Base-by-base conservation (phyloP, 2,113 vertebrate genomes). In the Ameiurus melas region DNA sequence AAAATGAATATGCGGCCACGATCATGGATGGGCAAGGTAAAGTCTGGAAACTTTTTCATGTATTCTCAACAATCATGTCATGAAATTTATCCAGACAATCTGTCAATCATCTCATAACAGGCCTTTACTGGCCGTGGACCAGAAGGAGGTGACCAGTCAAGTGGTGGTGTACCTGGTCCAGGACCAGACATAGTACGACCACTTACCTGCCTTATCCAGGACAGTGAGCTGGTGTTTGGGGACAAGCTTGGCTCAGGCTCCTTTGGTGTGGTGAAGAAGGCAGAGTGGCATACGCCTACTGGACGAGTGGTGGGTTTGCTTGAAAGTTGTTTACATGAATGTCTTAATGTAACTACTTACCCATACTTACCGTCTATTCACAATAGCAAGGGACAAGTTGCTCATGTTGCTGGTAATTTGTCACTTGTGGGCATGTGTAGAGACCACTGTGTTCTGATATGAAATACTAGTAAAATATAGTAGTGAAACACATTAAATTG, bases 161-260 rank as follows among this genome's bases (percentile, higher is more conserved):
- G 87, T 1, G 89, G 77, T 30, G 86, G 70, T 13, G 62, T 36
- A 33, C 77, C 82, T 13, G 66, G 51, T 0, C 2, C 79, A 71
- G 85, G 91, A n/a, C 83, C 87, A 58, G 96, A 97, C 1, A 36
- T 81, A 0, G 93, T 94, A 5, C 90, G 93, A 5, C 91, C 95
- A 55, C 93, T 97, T 4, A 96, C 96, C 0, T 94, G 93, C 91
- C 94, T 98, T 71, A 97, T 98, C 91, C 96, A 96, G 81, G 96
- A 97, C 85, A 92, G 88, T n/a, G 96, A 97, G 85, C 93, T 98
- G 90, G 9, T 91, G 47, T 92, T 97, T 86, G 93, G 91, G 0
- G 96, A 98, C 88, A 95, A 93, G 43, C 91, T 98, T 88, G 97
- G 97, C 25, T 96, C 96, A 0, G 97, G 97, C 22, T 97, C 97